Base-by-base conservation (phyloP, 1,140 invertebrate genomes). In the Camponotus vicinus region DNA sequence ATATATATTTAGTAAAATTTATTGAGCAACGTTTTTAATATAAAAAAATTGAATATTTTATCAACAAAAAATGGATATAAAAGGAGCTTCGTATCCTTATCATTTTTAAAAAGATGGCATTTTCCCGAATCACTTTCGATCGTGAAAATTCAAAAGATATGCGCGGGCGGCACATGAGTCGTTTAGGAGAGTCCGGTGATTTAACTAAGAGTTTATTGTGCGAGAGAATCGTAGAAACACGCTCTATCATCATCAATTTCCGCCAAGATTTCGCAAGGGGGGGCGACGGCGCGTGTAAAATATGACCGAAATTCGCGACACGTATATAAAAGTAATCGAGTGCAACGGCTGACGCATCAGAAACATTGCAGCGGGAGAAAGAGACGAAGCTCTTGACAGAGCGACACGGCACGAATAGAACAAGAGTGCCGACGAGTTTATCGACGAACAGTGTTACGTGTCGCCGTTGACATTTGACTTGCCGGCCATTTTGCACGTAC, bases 391-490 rank as follows among this genome's bases (percentile, higher is more conserved):
- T 69, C 21, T 80, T 45, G 64, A 70, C n/a, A 42, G 52, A 82
- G 27, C 18, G 34, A 52, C 49, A n/a, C 66, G 49, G 18, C 40
- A 42, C 37, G 79, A 73, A 82, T 42, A 18, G 67, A 71, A 59
- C 34, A 32, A 73, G 67, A 82, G 79, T 61, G 18, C 27, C 79
- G 71, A 71, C 79, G 59, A 71, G 67, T 82, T 82, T 70, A 82
- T 82, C 37, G 66, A 80, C 66, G 15, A 71, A 67, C 11, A 5
- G 18, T 34, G 42, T 80, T 82, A 61, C 55, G 27, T 70, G 34
- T 52, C 21, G 64, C 45, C 79, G 40, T 32, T 82, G 78, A 82
- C 52, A 82, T 71, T 61, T 73, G 79, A 82, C 67, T 82, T 82
- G 71, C 18, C 67, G 79, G 52, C 40, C 67, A 27, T 71, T 82